Evolutionary conservation across 2,797 vertebrate species (phyloP), one percentile per base, ranked within the genome.

Genomic region (Craterocephalus amniculus): DNA sequence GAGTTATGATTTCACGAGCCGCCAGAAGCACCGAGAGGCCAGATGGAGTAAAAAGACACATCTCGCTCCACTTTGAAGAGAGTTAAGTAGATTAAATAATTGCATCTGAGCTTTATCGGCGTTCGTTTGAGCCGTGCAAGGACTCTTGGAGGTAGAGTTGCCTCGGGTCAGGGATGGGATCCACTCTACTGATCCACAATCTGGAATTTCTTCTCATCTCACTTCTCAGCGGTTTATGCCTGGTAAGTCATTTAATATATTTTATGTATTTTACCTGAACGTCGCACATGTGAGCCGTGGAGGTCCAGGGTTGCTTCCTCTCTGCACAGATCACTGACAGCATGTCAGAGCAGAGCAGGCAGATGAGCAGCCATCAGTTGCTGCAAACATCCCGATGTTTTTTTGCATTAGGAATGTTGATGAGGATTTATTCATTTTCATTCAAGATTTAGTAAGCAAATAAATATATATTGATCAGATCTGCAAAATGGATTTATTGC

Each of bases 161-260:
- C 77, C 91, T 91, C 78, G 54, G 73, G 76, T 87, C 85, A 95
- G 95, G 92, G 89, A 99, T 99, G 97, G 96, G 97, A 95, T 94
- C 96, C 91, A 78, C 90, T 90, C 90, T 94, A 88, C 81, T 95
- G 80, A 89, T 91, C 79, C 94, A 92, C 93, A 94, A 94, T 54
- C 92, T 97, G 92, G 95, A 95, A 85, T 89, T 97, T 75, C 89
- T 97, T 65, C 92, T 97, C 94, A 94, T 96, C 88, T 96, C 95
- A 7, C 90, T 97, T 0, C 72, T 98, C 79, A 94, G 95, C 83
- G 92, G 92, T 1, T 89, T 95, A 12, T 96, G 93, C 35, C 91
- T 97, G 97, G 97, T 99, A 93, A 97, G 97, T 97, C 61, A 1
- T 31, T 52, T 36, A 26, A 64, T 59, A 22, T 6, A 51, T 40